Percentiles rank a stretch among this genome's conserved stretches.
Conservation (phyloP, 2,113 vertebrate species). For the Mus pahari region DNA sequence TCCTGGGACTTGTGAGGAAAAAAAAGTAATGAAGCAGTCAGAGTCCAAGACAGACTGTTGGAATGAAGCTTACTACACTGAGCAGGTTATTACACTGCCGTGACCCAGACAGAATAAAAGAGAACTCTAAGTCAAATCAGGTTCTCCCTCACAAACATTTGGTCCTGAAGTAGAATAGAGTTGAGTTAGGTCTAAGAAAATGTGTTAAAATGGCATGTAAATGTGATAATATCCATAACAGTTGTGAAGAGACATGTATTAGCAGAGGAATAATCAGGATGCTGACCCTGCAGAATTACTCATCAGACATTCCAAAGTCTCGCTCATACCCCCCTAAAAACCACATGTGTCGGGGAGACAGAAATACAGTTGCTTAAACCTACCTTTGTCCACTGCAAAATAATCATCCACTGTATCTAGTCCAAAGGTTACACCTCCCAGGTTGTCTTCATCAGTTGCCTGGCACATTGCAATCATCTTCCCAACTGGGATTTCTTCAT, state of each 20-base stretch:
- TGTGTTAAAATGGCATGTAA: not conserved
- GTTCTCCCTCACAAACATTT: not conserved
- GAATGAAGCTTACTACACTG: not conserved
- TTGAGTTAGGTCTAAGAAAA: not conserved
- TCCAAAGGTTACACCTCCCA: conserved; percentile 68
- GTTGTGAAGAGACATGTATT: not conserved
- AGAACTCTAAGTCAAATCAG: not conserved
- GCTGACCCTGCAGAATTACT: not conserved
- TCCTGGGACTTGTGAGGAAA: not conserved
- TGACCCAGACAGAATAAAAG: not conserved
- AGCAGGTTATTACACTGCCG: not conserved
- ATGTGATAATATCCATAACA: not conserved
- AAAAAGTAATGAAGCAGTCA: not conserved
- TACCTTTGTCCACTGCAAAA: conserved; percentile 78
- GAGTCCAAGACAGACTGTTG: not conserved
- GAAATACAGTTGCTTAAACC: not conserved
- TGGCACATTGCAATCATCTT: conserved; percentile 67
- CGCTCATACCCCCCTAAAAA: not conserved
- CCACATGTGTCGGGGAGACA: not conserved
- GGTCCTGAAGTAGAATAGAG: not conserved
- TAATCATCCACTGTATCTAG: conserved; percentile 71
- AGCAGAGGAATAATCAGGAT: not conserved
- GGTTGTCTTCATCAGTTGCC: conserved; percentile 68
- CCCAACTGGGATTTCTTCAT: conserved; percentile 82
- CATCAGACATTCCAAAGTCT: not conserved